These are phyloP conservation scores for Petroica traversi DNA, from an alignment of 2,113 vertebrate genomes.

Conservation along the genomic window DNA sequence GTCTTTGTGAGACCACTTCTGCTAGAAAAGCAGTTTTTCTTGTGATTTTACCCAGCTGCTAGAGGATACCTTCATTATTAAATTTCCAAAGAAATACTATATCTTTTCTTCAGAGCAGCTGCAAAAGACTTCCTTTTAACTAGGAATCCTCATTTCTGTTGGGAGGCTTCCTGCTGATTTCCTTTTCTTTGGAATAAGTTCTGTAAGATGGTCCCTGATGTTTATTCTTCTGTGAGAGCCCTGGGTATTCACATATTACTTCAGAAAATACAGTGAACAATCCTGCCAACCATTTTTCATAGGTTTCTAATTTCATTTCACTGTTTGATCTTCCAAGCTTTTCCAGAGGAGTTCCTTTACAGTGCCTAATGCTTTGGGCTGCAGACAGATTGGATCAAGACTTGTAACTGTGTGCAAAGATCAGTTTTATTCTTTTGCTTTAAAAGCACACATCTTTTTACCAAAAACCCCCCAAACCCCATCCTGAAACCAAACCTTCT, in stretches of 20 bases:
- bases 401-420: rapidly evolving
- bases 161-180: background rate
- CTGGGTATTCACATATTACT: background rate
- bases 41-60: background rate
- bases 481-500: background rate
- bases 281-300: background rate
- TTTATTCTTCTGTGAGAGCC: background rate
- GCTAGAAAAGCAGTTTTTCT: background rate
- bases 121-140: background rate
- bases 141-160: background rate
- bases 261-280: background rate
- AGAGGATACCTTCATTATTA: background rate
- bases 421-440: background rate
- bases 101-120: background rate
- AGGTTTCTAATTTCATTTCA: background rate
- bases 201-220: background rate
- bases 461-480: background rate
- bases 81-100: background rate
- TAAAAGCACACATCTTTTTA: background rate
- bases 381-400: background rate
- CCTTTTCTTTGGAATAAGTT: background rate
- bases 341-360: background rate
- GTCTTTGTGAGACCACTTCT: background rate
- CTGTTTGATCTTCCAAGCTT: background rate
- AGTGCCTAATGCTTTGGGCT: background rate